A percentile compares a stretch with the other conserved stretches of the same genome.
These are phyloP conservation scores for Ametastegia equiseti DNA, from an alignment of 2,888 invertebrate genomes.

Conservation along the genomic window DNA sequence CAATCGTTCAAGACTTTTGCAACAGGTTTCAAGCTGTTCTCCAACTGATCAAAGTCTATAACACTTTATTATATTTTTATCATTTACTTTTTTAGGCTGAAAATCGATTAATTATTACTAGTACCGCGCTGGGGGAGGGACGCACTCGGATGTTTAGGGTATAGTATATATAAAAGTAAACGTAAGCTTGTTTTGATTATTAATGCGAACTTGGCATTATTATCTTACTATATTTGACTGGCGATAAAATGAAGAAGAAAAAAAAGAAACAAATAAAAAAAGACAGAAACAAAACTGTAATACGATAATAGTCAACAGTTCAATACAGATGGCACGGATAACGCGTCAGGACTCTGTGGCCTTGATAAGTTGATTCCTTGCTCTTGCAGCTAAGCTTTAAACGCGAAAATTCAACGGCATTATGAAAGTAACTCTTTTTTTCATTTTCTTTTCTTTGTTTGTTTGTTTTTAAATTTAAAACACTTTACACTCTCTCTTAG, in stretches of 20 bases:
- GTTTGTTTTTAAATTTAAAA: slow-evolving; percentile 61
- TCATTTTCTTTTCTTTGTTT: too few species aligned
- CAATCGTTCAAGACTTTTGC: background rate
- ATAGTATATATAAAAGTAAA: background rate
- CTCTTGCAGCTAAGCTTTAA: background rate
- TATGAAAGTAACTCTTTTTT: slow-evolving; percentile 47
- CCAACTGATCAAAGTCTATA: background rate
- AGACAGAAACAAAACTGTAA: background rate
- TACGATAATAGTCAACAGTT: background rate
- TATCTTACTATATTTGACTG: background rate
- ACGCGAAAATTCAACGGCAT: slow-evolving; percentile 25
- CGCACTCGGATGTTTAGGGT: background rate
- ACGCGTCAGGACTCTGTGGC: slow-evolving; percentile 26
- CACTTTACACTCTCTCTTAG: slow-evolving; percentile 41
- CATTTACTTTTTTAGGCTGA: slow-evolving; percentile 5
- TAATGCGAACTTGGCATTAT: background rate
- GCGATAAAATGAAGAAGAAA: background rate
- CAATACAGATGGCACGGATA: slow-evolving; percentile 30
- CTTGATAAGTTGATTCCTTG: slow-evolving; percentile 16
- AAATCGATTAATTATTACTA: background rate
- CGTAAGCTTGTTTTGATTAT: background rate
- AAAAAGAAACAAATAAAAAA: background rate
- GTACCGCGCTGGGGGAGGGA: background rate
- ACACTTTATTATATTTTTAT: too few species aligned
- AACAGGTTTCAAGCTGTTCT: slow-evolving; percentile 21